Conservation (phyloP, 2,797 vertebrate genomes). For the Argyrosomus regius region DNA sequence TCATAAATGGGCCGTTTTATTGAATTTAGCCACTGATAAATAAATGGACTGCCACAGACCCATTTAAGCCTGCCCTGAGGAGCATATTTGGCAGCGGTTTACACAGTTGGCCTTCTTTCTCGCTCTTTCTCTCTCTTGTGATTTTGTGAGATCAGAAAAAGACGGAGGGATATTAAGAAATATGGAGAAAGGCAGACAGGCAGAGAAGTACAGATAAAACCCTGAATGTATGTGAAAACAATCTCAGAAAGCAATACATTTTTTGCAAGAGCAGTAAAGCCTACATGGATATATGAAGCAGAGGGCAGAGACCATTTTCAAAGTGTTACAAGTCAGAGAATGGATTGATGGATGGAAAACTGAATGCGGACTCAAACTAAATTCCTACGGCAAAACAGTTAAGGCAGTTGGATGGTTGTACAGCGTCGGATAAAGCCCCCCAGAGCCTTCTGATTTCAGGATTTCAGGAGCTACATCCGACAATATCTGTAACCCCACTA, state of each 20-base stretch:
- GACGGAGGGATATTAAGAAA: constrained; percentile 31
- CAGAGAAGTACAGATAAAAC: constrained; percentile 80
- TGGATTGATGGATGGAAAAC: constrained; percentile 39
- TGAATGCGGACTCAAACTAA: not conserved
- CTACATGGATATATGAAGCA: constrained; percentile 9
- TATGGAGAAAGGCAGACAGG: constrained; percentile 35
- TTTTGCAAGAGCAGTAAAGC: constrained; percentile 82
- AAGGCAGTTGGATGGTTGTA: not conserved
- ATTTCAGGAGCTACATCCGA: not conserved
- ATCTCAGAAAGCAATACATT: constrained; percentile 87
- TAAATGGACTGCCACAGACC: constrained; percentile 91
- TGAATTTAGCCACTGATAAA: constrained; percentile 95
- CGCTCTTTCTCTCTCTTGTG: constrained; percentile 40
- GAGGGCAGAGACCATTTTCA: constrained; percentile 12
- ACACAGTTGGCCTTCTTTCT: constrained; percentile 68
- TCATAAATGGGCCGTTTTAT: constrained; percentile 93
- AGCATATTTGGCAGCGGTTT: constrained; percentile 85
- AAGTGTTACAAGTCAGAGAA: constrained; percentile 1
- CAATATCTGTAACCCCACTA: not conserved
- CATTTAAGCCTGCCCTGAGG: constrained; percentile 90
- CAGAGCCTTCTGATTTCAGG: not conserved
- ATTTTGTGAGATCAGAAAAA: constrained; percentile 56
- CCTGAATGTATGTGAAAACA: constrained; percentile 86
- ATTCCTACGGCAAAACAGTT: not conserved
- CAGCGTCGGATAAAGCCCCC: not conserved